Base-by-base conservation (phyloP, 2,888 invertebrate genomes). In the Mesorhabditis sp. region DNA sequence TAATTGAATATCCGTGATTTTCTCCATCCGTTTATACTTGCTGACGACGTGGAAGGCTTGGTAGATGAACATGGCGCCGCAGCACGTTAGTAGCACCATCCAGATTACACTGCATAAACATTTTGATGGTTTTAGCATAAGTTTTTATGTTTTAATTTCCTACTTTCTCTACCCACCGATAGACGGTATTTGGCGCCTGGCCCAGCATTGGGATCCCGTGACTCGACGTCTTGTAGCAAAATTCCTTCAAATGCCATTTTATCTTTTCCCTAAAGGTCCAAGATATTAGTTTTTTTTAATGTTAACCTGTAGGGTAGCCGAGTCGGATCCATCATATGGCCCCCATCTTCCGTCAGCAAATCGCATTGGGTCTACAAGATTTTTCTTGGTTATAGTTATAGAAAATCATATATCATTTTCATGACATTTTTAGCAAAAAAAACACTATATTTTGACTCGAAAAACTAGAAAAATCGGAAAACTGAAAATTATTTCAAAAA, bases 151-250 rank as follows among this genome's bases (percentile, higher is more conserved):
- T n/a, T 67, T 45, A 45, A 3, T 13, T 58, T 13, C 50, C 10
- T 4, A 5, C 6, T 41, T 44, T 42, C 45, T 28, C 2, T 41
- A 28, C 28, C 28, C 28, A 79, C 81, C 79, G 72, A 65, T 82
- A 82, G 10, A 79, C 62, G 15, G 67, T 71, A 68, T 82, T 82
- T 0, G 82, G 82, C 5, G 82, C 79, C 66, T 78, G 78, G 1
- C 80, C 80, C 3, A 82, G 66, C 82, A 82, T 82, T 10, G 82
- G 82, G 41, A 82, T 80, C 4, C 82, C 82, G 69, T 82, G 82
- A 70, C 80, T 80, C 0, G 81, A 81, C n/a, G 82, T 82, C 67
- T 81, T 82, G 66, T 82, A 81, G 68, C 82, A 80, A 70, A 82
- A 82, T 44, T 82, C 79, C 69, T 79, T 77, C 43, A 82, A 72